A percentile compares a stretch with the other conserved stretches of the same genome.
Conservation (phyloP, 2,888 invertebrate species). For the Drosophila diplacantha region DNA sequence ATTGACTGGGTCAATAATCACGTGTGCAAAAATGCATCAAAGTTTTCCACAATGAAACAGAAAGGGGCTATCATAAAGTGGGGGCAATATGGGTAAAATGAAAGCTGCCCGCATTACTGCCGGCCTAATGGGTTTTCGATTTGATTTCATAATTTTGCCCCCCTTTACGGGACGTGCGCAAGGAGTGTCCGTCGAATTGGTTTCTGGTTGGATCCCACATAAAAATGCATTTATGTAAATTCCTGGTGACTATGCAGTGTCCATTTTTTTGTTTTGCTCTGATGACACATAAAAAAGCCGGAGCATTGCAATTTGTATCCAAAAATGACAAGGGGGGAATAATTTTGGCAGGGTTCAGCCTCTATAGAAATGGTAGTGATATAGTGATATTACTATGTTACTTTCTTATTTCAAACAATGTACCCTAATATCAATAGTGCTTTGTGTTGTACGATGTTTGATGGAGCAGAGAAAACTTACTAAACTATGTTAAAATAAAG, state of each 20-base stretch:
- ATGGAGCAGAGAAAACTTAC: neutral
- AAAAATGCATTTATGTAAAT: neutral
- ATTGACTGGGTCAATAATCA: constrained; percentile 56
- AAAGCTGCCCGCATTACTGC: constrained; percentile 20
- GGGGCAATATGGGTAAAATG: neutral
- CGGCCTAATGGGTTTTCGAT: constrained; percentile 27
- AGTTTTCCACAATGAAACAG: constrained; percentile 28
- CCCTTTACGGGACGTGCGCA: neutral
- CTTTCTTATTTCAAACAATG: too few species aligned
- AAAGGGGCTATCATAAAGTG: constrained; percentile 5
- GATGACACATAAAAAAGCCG: constrained; percentile 41
- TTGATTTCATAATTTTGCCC: constrained; percentile 21
- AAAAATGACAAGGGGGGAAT: neutral
- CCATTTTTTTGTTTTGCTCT: neutral
- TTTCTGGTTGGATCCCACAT: neutral
- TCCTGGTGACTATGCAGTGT: neutral
- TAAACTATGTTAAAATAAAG: neutral
- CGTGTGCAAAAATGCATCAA: constrained; percentile 19
- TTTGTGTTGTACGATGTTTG: neutral
- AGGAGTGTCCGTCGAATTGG: neutral
- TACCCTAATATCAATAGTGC: neutral
- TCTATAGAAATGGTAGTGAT: neutral
- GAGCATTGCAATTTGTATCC: constrained; percentile 53
- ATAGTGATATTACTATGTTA: too few species aligned
- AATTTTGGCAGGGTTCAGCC: neutral